Conservation (phyloP, 1,140 invertebrate species). For the Drosophila simulans region DNA sequence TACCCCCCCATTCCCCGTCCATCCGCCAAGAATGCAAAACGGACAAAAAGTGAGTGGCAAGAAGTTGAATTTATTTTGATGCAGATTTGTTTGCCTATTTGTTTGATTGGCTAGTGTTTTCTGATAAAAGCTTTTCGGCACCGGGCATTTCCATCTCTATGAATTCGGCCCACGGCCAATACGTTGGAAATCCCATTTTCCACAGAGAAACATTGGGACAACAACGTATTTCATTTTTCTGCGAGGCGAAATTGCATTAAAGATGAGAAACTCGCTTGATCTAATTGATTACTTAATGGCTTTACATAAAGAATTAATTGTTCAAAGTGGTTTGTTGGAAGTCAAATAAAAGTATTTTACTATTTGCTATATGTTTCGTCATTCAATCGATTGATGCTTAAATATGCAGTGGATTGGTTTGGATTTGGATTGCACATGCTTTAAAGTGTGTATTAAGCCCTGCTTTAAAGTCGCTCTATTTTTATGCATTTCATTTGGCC, state of each 20-base stretch:
- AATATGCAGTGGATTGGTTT: no score
- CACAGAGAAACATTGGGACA: background rate
- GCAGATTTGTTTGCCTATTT: conserved; percentile 64
- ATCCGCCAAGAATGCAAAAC: background rate
- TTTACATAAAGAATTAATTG: background rate
- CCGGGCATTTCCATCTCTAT: conserved; percentile 49
- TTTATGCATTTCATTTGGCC: background rate
- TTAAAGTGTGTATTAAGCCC: no score
- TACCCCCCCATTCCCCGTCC: background rate
- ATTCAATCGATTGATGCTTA: background rate
- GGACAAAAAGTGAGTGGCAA: conserved; percentile 1
- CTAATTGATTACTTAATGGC: background rate
- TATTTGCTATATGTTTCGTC: background rate
- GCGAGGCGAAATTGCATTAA: conserved; percentile 2
- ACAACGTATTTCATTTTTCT: background rate
- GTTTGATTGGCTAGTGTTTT: conserved; percentile 59
- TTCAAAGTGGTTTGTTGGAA: background rate
- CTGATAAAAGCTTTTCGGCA: conserved; percentile 51
- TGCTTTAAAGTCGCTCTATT: background rate
- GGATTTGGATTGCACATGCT: no score
- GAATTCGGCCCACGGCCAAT: conserved; percentile 20
- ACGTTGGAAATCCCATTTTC: conserved; percentile 17
- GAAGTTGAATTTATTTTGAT: conserved; percentile 61
- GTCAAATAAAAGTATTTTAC: background rate
- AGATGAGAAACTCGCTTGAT: background rate